A percentile compares a stretch with the other conserved stretches of the same genome.
These are phyloP conservation scores for Dexiosoma caninum DNA, from an alignment of 2,888 invertebrate genomes.

Conservation along the genomic window DNA sequence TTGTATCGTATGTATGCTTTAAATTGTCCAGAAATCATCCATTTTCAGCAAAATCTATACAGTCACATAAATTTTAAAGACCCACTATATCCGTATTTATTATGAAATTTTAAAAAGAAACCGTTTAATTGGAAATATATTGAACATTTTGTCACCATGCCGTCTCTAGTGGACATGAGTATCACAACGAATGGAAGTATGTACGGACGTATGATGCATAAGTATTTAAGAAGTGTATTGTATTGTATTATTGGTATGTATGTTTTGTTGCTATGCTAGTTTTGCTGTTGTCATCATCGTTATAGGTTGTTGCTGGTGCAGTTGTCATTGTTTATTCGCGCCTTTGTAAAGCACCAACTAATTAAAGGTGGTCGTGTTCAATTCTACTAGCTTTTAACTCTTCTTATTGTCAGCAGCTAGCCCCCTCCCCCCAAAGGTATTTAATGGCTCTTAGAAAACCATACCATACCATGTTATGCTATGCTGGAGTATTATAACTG, in stretches of 20 bases:
- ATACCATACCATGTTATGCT: too few relatives aligned
- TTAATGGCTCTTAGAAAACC: not conserved
- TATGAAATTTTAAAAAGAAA: too few relatives aligned
- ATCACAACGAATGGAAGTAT: not conserved
- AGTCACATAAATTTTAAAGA: too few relatives aligned
- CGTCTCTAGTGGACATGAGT: not conserved
- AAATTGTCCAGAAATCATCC: too few relatives aligned
- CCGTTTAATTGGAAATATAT: too few relatives aligned
- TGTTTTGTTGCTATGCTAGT: conserved; percentile 25
- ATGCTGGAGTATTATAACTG: not conserved
- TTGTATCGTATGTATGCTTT: too few relatives aligned
- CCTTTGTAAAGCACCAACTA: conserved; percentile 66
- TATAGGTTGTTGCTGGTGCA: conserved; percentile 6
- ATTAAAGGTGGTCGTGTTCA: conserved; percentile 67
- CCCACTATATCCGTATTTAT: too few relatives aligned
- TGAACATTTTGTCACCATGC: not conserved
- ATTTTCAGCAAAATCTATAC: too few relatives aligned
- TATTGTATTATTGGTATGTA: conserved; percentile 18
- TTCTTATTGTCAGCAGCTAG: conserved; percentile 11
- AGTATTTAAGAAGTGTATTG: conserved; percentile 30
- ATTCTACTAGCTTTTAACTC: conserved; percentile 47
- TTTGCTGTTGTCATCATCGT: conserved; percentile 30
- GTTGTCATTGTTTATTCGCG: conserved; percentile 64
- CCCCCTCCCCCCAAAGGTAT: not conserved
- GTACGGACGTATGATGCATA: not conserved